Conservation (phyloP, 2,113 vertebrate genomes). For the Sakesphorus luctuosus region DNA sequence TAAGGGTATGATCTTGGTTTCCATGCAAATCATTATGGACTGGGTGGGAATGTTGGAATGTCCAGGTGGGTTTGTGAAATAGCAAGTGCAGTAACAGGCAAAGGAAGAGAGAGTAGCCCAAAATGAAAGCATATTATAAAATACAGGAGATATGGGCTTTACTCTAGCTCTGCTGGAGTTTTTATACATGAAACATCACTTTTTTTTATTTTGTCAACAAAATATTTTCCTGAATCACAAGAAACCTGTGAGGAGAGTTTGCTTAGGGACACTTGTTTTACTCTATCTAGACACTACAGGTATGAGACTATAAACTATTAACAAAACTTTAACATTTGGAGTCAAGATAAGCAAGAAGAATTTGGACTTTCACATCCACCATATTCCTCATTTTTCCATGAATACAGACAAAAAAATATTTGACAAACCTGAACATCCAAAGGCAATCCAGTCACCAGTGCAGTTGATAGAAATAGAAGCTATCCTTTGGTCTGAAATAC, state of each 20-base stretch:
- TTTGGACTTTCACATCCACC: not conserved
- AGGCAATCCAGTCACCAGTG: slow-evolving; percentile 94
- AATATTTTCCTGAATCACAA: not conserved
- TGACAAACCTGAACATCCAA: slow-evolving; percentile 90
- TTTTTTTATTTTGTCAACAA: not conserved
- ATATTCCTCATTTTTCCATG: not conserved
- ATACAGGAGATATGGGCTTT: not conserved
- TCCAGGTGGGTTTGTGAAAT: not conserved
- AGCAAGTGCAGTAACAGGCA: not conserved
- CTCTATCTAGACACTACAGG: not conserved
- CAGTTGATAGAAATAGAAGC: slow-evolving; percentile 85
- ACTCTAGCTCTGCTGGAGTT: not conserved
- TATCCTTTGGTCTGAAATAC: slow-evolving; percentile 93
- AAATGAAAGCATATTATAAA: not conserved
- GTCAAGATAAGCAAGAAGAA: not conserved
- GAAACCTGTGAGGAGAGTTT: not conserved
- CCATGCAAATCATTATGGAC: not conserved
- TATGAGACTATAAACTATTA: not conserved
- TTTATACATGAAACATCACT: accelerated
- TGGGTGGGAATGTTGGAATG: not conserved
- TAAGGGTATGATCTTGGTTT: not conserved
- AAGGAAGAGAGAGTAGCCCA: not conserved
- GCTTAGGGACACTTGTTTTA: not conserved
- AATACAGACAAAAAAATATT: not conserved
- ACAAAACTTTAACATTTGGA: not conserved